These are phyloP conservation scores for Acleris laterana DNA, from an alignment of 2,888 invertebrate genomes.

Conservation along the genomic window DNA sequence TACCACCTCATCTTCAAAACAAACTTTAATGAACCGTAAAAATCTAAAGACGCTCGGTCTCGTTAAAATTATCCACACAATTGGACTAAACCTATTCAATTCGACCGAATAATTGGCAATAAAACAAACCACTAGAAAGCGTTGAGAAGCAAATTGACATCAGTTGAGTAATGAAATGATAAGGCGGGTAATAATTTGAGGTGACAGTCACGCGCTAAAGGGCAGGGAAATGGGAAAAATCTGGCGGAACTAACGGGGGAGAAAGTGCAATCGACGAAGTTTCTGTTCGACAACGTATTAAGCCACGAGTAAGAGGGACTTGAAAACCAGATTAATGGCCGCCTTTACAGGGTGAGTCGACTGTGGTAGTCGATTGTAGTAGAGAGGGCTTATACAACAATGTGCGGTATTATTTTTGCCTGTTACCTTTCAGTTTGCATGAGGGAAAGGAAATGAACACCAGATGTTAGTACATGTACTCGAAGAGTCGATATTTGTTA, in stretches of 20 bases:
- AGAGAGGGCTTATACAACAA: too few species aligned
- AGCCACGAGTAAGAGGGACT: too few species aligned
- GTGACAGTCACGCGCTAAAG: conserved; percentile 65
- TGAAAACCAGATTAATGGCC: too few species aligned
- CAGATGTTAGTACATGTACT: too few species aligned
- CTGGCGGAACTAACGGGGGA: conserved; percentile 63
- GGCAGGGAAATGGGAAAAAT: conserved; percentile 69
- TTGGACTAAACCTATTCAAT: background rate
- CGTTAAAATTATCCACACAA: background rate
- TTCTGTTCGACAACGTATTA: conserved; percentile 34
- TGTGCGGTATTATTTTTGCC: too few species aligned
- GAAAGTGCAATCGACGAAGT: conserved; percentile 12
- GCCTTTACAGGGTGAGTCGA: too few species aligned
- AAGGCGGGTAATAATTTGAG: conserved; percentile 44
- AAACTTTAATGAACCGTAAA: background rate
- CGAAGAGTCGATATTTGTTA: too few species aligned
- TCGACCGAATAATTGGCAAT: conserved; percentile 23
- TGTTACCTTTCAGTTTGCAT: too few species aligned
- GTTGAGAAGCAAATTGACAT: conserved; percentile 22
- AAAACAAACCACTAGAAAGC: conserved; percentile 31
- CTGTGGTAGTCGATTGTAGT: too few species aligned
- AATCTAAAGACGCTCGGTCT: background rate
- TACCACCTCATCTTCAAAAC: too few species aligned
- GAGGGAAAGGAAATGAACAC: too few species aligned
- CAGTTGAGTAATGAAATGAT: conserved; percentile 48